Conservation (phyloP, 2,113 vertebrate genomes). For the Pseudorectes ferrugineus region DNA sequence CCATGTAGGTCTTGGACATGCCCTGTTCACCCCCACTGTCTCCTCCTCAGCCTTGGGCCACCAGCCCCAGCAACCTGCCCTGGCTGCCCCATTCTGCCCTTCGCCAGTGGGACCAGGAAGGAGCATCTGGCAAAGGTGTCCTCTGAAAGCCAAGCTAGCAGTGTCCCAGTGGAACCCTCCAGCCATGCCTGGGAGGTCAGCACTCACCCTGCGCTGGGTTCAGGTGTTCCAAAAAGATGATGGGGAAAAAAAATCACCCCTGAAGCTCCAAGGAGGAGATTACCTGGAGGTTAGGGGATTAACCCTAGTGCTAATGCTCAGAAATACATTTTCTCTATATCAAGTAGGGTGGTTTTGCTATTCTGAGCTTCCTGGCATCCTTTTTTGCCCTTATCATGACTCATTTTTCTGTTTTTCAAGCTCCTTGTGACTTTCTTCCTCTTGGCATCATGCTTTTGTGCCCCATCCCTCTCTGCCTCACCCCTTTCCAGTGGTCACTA, state of each 20-base stretch:
- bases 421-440: neutral
- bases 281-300: neutral
- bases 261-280: neutral
- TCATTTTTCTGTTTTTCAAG: neutral
- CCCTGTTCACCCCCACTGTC: neutral
- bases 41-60: neutral
- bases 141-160: neutral
- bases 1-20: neutral
- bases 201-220: neutral
- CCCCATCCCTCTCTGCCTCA: neutral
- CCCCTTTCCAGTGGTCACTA: neutral
- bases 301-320: neutral
- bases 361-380: neutral
- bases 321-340: neutral
- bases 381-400: neutral
- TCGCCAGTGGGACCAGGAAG: neutral
- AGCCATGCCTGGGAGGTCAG: neutral
- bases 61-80: rapidly evolving
- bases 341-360: neutral
- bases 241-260: neutral
- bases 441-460: neutral
- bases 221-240: neutral
- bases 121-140: neutral
- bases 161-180: rapidly evolving
- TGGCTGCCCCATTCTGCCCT: neutral